A percentile compares a stretch with the other conserved stretches of the same genome.
Evolutionary conservation across 2,797 vertebrate genomes (phyloP).

Genomic region (Pagetopsis macropterus): DNA sequence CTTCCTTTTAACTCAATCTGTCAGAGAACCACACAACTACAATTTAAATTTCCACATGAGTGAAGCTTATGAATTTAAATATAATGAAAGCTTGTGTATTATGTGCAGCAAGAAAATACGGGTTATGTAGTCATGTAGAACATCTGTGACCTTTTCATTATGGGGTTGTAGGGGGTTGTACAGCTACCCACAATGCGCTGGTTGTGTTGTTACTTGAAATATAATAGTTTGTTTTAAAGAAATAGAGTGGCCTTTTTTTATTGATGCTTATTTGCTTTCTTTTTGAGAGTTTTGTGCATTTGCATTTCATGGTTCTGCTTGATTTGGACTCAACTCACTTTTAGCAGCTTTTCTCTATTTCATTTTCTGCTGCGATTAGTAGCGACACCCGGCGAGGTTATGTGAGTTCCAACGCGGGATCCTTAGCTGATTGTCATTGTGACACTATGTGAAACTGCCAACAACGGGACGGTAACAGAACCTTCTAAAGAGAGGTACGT

Average conservation of each 20-base stretch:
- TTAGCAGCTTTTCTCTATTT: no score
- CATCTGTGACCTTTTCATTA: constrained; percentile 5
- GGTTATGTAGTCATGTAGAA: constrained; percentile 19
- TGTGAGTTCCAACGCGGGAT: no score
- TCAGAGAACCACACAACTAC: constrained; percentile 33
- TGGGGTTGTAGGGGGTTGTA: not conserved
- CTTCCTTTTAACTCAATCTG: constrained; percentile 37
- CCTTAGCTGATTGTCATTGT: no score
- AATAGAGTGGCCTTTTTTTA: not conserved
- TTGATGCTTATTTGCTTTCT: not conserved
- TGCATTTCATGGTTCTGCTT: no score
- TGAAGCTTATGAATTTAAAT: constrained; percentile 16
- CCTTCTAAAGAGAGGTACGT: no score
- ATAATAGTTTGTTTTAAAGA: not conserved
- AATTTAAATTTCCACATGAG: constrained; percentile 28
- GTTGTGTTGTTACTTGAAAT: not conserved
- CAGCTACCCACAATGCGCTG: not conserved
- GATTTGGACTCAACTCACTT: no score
- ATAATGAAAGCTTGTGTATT: constrained; percentile 9
- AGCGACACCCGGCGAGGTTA: no score
- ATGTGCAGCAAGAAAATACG: constrained; percentile 4
- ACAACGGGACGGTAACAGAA: no score
- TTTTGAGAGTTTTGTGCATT: not conserved
- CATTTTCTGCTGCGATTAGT: no score
- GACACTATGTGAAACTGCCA: no score